phyloP scores from a whole-genome alignment of 2,888 invertebrate genomes.

The Pharmacophagus antenor region DNA sequence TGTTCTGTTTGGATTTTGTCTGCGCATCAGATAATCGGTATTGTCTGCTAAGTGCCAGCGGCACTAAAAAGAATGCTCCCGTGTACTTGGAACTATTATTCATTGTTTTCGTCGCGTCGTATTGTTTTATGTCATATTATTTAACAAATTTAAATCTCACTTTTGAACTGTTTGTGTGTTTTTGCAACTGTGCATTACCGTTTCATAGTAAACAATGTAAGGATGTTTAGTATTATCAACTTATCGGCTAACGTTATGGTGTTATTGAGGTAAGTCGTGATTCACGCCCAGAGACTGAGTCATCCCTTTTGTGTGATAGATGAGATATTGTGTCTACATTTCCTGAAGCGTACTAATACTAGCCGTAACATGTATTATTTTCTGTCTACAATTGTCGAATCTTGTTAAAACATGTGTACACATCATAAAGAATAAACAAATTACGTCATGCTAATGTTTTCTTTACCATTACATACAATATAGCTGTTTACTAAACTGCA shows the following conservation, averaged over 20 bases:
- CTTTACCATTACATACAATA: no score
- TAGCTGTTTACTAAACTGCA: no score
- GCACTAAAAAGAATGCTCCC: conserved; percentile 53
- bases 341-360: conserved; percentile 7
- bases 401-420: neutral
- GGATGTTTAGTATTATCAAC: conserved; percentile 51
- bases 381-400: neutral
- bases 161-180: conserved; percentile 33
- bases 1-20: conserved; percentile 63
- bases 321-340: conserved; percentile 30
- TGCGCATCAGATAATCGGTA: conserved; percentile 58
- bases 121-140: conserved; percentile 41
- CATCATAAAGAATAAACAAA: neutral
- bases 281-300: conserved; percentile 54
- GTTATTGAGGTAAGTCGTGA: conserved; percentile 59
- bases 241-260: conserved; percentile 59
- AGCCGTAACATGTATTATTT: conserved; percentile 11
- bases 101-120: conserved; percentile 43
- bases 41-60: conserved; percentile 65
- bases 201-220: conserved; percentile 47
- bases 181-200: conserved; percentile 39
- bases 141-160: conserved; percentile 36
- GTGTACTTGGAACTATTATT: conserved; percentile 51
- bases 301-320: conserved; percentile 41
- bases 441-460: no score